Conservation (phyloP, 1,140 invertebrate genomes). For the Papilio glaucus region DNA sequence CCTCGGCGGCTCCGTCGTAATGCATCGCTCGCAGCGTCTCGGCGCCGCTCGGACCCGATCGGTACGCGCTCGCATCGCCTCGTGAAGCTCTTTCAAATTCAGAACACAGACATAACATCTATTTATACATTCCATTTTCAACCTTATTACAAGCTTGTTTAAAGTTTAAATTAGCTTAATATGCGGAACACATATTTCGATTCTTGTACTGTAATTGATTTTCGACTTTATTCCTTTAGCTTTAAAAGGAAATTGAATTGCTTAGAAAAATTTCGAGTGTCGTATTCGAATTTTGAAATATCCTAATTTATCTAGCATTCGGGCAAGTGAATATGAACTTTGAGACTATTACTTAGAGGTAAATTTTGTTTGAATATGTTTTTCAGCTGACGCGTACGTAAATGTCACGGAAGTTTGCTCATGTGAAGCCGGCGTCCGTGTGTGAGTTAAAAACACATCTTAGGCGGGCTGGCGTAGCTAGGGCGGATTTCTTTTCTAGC, state of each 20-base stretch:
- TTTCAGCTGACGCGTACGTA: slow-evolving; percentile 80
- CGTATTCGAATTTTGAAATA: slow-evolving; percentile 79
- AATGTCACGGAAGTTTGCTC: slow-evolving; percentile 63
- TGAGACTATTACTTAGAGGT: slow-evolving; percentile 46
- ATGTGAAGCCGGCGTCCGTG: slow-evolving; percentile 56
- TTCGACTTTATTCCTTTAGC: slow-evolving; percentile 10
- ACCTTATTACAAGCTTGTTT: slow-evolving; percentile 32
- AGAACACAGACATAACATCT: slow-evolving; percentile 70
- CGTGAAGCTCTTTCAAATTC: slow-evolving; percentile 78
- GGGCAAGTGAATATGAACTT: slow-evolving; percentile 47
- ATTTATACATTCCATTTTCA: slow-evolving; percentile 41
- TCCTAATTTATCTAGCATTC: slow-evolving; percentile 70
- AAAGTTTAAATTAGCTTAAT: slow-evolving; percentile 44
- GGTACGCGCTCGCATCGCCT: slow-evolving; percentile 73
- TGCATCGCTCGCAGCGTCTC: slow-evolving; percentile 78
- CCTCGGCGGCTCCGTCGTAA: slow-evolving; percentile 70
- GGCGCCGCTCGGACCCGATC: slow-evolving; percentile 80
- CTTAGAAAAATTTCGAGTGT: slow-evolving; percentile 57
- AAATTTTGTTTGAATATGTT: slow-evolving; percentile 46
- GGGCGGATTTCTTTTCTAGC: slow-evolving; percentile 67
- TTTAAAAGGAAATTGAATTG: slow-evolving; percentile 27
- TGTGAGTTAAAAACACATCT: slow-evolving; percentile 78
- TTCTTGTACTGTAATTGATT: slow-evolving; percentile 28
- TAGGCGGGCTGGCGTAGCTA: slow-evolving; percentile 66
- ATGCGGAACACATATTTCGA: slow-evolving; percentile 6